A percentile compares a stretch with the other conserved stretches of the same genome.
Conservation (phyloP, 2,888 invertebrate genomes). For the Tetragonisca angustula region DNA sequence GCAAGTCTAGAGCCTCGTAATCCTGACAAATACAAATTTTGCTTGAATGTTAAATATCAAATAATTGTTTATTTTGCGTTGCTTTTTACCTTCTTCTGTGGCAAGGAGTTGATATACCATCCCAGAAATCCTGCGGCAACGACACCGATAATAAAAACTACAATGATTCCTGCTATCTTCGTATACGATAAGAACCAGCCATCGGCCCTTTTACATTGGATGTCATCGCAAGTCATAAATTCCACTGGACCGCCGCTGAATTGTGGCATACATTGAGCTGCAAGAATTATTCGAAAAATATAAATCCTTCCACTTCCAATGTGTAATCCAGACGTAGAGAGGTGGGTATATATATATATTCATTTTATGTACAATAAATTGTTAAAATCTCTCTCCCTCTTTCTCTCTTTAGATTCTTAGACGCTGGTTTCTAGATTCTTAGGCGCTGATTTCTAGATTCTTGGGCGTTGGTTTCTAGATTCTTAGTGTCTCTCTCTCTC, state of each 20-base stretch:
- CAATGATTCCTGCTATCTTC: conserved; percentile 83
- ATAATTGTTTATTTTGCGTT: neutral
- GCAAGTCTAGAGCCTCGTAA: conserved; percentile 68
- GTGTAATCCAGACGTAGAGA: neutral
- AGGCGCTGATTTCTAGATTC: too few species aligned
- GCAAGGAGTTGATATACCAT: conserved; percentile 74
- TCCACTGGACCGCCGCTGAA: conserved; percentile 85
- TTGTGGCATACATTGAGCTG: conserved; percentile 76
- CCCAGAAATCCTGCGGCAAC: conserved; percentile 78
- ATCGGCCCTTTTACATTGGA: conserved; percentile 86
- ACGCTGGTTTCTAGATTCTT: too few species aligned
- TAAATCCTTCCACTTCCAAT: neutral
- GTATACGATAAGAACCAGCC: conserved; percentile 87
- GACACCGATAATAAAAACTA: conserved; percentile 72
- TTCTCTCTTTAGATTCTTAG: too few species aligned
- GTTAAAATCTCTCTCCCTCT: neutral
- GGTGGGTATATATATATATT: neutral
- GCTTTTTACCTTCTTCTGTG: conserved; percentile 59
- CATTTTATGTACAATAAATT: neutral
- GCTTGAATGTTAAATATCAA: neutral
- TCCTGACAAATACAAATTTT: conserved; percentile 52
- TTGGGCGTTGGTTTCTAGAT: too few species aligned
- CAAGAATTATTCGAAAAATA: conserved; percentile 31
- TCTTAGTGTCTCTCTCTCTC: too few species aligned
- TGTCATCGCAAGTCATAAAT: conserved; percentile 85